phyloP scores from a whole-genome alignment of 2,113 vertebrate genomes.

The Empidonax traillii region DNA sequence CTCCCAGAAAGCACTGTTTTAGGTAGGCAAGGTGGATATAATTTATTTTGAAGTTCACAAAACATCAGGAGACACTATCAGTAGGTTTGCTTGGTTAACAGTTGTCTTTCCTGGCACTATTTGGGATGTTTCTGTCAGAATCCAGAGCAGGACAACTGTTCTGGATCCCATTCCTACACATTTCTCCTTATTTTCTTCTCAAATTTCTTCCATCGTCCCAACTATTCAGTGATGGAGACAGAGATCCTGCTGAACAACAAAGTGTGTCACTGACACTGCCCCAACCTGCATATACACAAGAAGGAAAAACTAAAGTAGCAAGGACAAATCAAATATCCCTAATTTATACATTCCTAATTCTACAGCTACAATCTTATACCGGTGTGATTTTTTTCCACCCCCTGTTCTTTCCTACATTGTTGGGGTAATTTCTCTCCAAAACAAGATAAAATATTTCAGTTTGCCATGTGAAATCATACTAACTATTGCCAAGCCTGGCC shows the following conservation, averaged over 20 bases:
- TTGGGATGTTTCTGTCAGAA: background rate
- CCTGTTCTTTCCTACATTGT: background rate
- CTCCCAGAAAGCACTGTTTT: background rate
- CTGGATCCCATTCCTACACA: background rate
- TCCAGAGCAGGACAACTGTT: background rate
- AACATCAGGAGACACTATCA: background rate
- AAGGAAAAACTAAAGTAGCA: background rate
- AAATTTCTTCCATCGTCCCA: background rate
- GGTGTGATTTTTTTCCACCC: rapidly evolving
- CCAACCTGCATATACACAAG: background rate
- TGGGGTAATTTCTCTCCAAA: background rate
- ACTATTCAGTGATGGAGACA: background rate
- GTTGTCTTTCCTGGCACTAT: background rate
- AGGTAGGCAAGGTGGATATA: background rate
- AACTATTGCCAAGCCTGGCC: background rate
- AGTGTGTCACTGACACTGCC: background rate
- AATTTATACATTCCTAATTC: background rate
- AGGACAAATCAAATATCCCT: background rate
- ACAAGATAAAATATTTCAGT: background rate
- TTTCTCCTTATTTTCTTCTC: background rate
- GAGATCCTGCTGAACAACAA: background rate
- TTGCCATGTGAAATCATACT: background rate
- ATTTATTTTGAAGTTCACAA: background rate
- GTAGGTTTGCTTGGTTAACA: background rate
- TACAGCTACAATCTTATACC: background rate